These are phyloP conservation scores for Phymanthus crucifer DNA, from an alignment of 92 coral and sea anemone species.

Conservation along the genomic window DNA sequence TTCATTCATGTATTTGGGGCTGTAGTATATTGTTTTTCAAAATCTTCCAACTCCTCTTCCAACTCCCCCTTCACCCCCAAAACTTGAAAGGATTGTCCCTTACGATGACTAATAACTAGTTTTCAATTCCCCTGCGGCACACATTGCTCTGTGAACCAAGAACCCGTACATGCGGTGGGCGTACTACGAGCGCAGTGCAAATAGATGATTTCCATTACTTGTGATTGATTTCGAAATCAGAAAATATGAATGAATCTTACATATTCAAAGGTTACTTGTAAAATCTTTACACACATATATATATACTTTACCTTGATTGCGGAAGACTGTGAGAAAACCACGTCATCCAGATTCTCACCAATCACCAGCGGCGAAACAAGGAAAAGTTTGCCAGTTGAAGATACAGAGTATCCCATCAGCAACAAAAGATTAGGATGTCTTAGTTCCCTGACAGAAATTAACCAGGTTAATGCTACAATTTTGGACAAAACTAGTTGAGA, in stretches of 20 bases:
- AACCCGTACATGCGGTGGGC: background rate
- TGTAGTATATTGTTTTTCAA: no score
- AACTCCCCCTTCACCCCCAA: no score
- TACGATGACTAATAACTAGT: background rate
- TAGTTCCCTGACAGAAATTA: background rate
- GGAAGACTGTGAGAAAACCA: conserved; percentile 1
- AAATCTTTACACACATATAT: background rate
- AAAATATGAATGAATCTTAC: background rate
- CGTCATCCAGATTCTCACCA: conserved; percentile 21
- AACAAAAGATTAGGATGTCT: conserved; percentile 29
- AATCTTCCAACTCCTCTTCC: no score
- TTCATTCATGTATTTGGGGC: no score
- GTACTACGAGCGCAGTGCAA: background rate
- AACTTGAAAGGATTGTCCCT: no score
- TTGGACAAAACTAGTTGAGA: no score
- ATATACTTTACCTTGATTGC: conserved; percentile 14
- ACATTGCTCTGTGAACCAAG: background rate
- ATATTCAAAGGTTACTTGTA: background rate
- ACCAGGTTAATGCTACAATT: background rate
- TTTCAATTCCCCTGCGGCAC: background rate
- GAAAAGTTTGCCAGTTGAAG: conserved; percentile 13
- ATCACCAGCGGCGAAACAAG: conserved; percentile 19
- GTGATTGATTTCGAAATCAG: background rate
- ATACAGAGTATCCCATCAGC: conserved; percentile 22
- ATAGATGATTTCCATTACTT: background rate